Base-by-base conservation (phyloP, 2,888 invertebrate species). In the Macrophya annulata region DNA sequence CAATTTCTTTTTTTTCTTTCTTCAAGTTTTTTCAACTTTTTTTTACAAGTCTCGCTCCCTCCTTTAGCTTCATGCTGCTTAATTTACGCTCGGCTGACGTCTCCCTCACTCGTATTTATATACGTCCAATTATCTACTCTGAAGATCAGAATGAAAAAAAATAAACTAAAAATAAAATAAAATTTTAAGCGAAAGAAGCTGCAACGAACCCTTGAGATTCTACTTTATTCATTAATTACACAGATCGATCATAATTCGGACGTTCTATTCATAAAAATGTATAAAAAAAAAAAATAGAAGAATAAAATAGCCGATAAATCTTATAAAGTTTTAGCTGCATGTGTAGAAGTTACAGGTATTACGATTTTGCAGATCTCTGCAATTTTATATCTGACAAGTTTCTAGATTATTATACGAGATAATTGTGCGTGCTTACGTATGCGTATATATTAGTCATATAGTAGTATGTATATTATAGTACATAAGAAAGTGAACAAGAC, bases 51-150 rank as follows among this genome's bases (percentile, higher is more conserved):
- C 83, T 68, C 83, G 59, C 31, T 83, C 68, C 25, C 17, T 68
- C 48, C 65, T 68, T 31, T 31, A 31, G 17, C 25, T 62, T 37
- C n/a, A 4, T 55, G 4, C n/a, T 77, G 48, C 55, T 77, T n/a
- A n/a, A n/a, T n/a, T 77, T 31, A 74, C 72, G 72, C 72, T 74
- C 55, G 37, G 55, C 31, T 55, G 77, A 77, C 76, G 25, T 17
- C 48, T 48, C 59, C 43, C 59, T 37, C 59, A 9, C 48, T 59
- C 48, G 59, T 62, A 79, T 59, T 31, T 79, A 40, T 59, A 81
- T 59, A 81, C 81, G 81, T 81, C 81, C 81, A 81, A 81, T 81
- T 81, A 81, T 81, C 81, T 62, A 5, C 77, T 81, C 59, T n/a
- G 25, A 17, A 31, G 45, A 74, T 45, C 72, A 12, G 17, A 25